These are phyloP conservation scores for Stenoptilia bipunctidactyla DNA, from an alignment of 2,888 invertebrate species.

Conservation along the genomic window DNA sequence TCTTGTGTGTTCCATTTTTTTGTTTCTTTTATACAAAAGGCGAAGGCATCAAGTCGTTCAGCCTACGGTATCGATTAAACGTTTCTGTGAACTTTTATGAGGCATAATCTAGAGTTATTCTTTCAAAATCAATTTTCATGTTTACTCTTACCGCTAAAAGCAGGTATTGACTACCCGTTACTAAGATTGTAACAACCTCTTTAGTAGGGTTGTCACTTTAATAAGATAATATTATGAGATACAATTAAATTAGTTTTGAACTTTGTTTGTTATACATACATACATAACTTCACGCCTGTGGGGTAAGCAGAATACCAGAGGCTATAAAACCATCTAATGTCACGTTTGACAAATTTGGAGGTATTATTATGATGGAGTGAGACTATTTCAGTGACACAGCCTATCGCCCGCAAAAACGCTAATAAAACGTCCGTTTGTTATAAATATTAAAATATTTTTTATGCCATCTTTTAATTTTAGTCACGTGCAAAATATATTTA, in stretches of 20 bases:
- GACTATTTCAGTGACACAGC: too few relatives aligned
- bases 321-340: too few relatives aligned
- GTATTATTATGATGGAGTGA: too few relatives aligned
- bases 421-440: too few relatives aligned
- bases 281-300: too few relatives aligned
- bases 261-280: too few relatives aligned
- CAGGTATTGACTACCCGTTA: conserved; percentile 42
- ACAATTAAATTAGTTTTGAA: conserved; percentile 4
- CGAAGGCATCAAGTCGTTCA: conserved; percentile 16
- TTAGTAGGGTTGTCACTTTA: conserved; percentile 26
- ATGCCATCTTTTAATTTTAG: too few relatives aligned
- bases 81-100: conserved; percentile 43
- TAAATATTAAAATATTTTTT: too few relatives aligned
- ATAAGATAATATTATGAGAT: background rate
- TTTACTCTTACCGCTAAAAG: conserved; percentile 53
- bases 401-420: too few relatives aligned
- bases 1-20: background rate
- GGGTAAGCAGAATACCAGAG: too few relatives aligned
- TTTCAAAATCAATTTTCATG: conserved; percentile 65
- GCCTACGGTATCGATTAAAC: conserved; percentile 33
- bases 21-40: conserved; percentile 5
- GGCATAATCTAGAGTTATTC: conserved; percentile 34
- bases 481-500: too few relatives aligned
- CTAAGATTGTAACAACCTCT: conserved; percentile 25
- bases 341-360: too few relatives aligned